Percentiles rank a stretch among this genome's conserved stretches.
Conservation (phyloP, 2,113 vertebrate species). For the Callipepla californica region DNA sequence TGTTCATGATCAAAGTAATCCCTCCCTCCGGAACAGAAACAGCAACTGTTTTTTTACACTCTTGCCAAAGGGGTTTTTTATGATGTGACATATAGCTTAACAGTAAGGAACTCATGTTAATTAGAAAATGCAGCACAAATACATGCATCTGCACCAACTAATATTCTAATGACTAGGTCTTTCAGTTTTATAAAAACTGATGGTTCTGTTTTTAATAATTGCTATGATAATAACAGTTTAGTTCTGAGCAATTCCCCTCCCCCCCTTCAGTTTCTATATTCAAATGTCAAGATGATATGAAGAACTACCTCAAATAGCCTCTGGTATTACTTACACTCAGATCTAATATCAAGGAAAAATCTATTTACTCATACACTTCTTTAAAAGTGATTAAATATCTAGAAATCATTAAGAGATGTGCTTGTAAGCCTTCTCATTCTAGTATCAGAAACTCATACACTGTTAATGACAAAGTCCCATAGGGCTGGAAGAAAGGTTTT, state of each 20-base stretch:
- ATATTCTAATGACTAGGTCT: not conserved
- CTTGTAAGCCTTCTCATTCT: not conserved
- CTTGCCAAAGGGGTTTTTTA: constrained; percentile 13
- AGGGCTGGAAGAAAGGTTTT: not conserved
- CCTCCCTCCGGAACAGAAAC: constrained; percentile 14
- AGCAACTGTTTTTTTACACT: constrained; percentile 51
- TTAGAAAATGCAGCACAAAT: not conserved
- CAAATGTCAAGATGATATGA: not conserved
- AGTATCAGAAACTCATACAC: not conserved
- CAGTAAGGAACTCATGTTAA: not conserved
- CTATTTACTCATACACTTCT: not conserved
- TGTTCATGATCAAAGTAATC: constrained; percentile 25
- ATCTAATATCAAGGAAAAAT: no score
- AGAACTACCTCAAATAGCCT: not conserved
- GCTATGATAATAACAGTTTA: not conserved
- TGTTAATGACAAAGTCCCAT: not conserved
- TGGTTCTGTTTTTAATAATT: not conserved
- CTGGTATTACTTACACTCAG: not conserved
- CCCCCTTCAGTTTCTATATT: not conserved
- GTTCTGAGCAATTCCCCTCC: no score
- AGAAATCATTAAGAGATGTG: not conserved
- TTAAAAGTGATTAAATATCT: not conserved
- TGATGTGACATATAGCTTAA: not conserved
- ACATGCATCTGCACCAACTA: not conserved
- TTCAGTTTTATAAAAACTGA: not conserved